phyloP scores from a whole-genome alignment of 2,113 vertebrate genomes.

The Grallaria varia region DNA sequence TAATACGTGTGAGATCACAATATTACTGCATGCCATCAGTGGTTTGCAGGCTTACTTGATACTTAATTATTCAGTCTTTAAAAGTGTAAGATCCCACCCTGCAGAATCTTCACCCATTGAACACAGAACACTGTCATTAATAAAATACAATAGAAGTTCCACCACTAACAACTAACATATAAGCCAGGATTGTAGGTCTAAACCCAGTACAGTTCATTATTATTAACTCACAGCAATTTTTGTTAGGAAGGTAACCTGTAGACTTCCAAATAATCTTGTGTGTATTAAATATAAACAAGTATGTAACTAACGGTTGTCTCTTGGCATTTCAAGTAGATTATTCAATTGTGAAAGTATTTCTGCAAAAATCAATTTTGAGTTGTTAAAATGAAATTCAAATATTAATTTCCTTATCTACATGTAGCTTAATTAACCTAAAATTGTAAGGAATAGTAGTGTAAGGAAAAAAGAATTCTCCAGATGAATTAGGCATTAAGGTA shows the following conservation, averaged over 20 bases:
- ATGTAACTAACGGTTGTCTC: slow-evolving; percentile 25
- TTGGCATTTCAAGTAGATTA: slow-evolving; percentile 58
- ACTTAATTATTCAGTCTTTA: slow-evolving; percentile 66
- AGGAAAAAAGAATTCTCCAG: slow-evolving; percentile 52
- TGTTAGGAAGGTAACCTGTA: slow-evolving; percentile 62
- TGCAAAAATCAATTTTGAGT: slow-evolving; percentile 31
- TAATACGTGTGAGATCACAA: slow-evolving; percentile 66
- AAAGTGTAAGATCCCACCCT: slow-evolving; percentile 74
- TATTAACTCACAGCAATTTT: slow-evolving; percentile 65
- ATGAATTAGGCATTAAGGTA: slow-evolving; percentile 60
- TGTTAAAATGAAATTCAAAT: slow-evolving; percentile 63
- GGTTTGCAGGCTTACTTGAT: slow-evolving; percentile 49
- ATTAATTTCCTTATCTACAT: slow-evolving; percentile 64
- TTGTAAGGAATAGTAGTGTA: slow-evolving; percentile 69
- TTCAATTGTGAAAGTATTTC: slow-evolving; percentile 43
- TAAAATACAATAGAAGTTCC: slow-evolving; percentile 67
- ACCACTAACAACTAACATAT: slow-evolving; percentile 57
- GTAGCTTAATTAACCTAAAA: slow-evolving; percentile 75
- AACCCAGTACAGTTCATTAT: slow-evolving; percentile 56
- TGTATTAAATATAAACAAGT: slow-evolving; percentile 67
- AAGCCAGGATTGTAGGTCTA: slow-evolving; percentile 60
- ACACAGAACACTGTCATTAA: slow-evolving; percentile 68
- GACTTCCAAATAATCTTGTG: slow-evolving; percentile 38
- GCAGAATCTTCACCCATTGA: slow-evolving; percentile 76
- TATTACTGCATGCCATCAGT: slow-evolving; percentile 45